A percentile compares a stretch with the other conserved stretches of the same genome.
Conservation (phyloP, 2,113 vertebrate species). For the Cercopithecus mona region DNA sequence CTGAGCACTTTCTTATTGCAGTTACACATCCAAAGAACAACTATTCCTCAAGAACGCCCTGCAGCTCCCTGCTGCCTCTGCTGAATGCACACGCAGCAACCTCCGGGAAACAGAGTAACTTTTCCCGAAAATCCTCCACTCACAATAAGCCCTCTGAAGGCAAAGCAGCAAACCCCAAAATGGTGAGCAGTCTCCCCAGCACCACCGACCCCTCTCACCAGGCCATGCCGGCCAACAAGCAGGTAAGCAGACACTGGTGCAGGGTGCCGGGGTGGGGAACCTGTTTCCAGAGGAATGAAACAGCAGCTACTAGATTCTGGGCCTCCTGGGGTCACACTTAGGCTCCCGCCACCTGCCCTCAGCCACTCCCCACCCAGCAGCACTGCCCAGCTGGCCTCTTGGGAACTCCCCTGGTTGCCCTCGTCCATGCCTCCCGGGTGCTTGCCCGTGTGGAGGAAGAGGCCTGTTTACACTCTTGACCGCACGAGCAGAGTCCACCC, state of each 20-base stretch:
- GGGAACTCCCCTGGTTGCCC: background rate
- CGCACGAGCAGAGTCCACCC: background rate
- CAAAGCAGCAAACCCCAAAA: conserved; percentile 76
- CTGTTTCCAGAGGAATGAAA: background rate
- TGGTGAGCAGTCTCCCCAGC: conserved; percentile 62
- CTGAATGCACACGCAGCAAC: conserved; percentile 55
- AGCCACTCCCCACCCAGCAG: background rate
- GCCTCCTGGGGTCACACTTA: background rate
- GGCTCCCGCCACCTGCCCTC: background rate
- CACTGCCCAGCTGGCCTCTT: background rate
- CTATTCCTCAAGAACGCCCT: conserved; percentile 85
- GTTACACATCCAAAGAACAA: conserved; percentile 90
- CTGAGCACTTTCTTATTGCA: conserved; percentile 63
- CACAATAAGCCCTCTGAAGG: conserved; percentile 80
- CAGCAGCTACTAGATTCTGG: background rate
- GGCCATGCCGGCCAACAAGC: conserved; percentile 77
- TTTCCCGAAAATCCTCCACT: conserved; percentile 74
- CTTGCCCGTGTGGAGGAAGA: background rate
- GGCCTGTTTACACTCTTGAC: background rate
- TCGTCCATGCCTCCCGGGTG: fast-evolving
- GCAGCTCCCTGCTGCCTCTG: conserved; percentile 80
- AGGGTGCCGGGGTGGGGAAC: background rate
- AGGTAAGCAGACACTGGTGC: conserved; percentile 76
- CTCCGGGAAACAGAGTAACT: conserved; percentile 78
- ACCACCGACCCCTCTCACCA: conserved; percentile 77